Evolutionary conservation across 2,113 vertebrate genomes (phyloP), one percentile per base, ranked within the genome.

Genomic region (Elgaria multicarinata): DNA sequence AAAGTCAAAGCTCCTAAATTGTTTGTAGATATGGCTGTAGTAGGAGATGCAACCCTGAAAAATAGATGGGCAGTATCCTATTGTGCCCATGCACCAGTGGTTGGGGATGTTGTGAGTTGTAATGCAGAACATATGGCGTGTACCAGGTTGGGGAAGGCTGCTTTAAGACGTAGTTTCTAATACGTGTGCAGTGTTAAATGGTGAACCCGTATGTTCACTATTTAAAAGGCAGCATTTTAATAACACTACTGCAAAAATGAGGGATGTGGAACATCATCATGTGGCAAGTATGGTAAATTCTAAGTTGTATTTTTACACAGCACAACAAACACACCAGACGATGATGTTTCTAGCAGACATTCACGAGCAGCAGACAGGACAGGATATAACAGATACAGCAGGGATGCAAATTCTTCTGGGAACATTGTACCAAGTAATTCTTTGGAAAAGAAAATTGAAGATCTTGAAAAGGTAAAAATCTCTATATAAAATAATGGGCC

Each of bases 381-480:
- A 89, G 84, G 92, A 20, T 96, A 98, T 83, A 91, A 91, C 94
- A 98, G 98, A 66, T 98, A 98, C 20, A 95, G 92, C 95, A 97
- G 97, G 93, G 98, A 99, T 18, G 86, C 95, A 92, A 97, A 95
- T 92, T 94, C 96, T 82, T 96, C 97, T 55, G 94, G 95, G 55
- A 96, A 90, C 90, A 95, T 96, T 31, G 28, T 95, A 39, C 95
- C 96, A 58, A 97, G 90, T 91, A 96, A 92, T 36, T n/a, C 94
- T 93, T 96, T 98, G 97, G 98, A 99, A 96, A 98, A 98, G 92
- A 98, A 97, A 96, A 94, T 99, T 93, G 99, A 99, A 88, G 99
- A 99, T 87, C 98, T 99, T 94, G 99, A 99, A 96, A 98, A 96
- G 98, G 99, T 99, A 95, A 86, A 74, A 87, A 89, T 72, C 16